Evolutionary conservation across 2,888 invertebrate species (phyloP).

Genomic region (Laothoe populi): DNA sequence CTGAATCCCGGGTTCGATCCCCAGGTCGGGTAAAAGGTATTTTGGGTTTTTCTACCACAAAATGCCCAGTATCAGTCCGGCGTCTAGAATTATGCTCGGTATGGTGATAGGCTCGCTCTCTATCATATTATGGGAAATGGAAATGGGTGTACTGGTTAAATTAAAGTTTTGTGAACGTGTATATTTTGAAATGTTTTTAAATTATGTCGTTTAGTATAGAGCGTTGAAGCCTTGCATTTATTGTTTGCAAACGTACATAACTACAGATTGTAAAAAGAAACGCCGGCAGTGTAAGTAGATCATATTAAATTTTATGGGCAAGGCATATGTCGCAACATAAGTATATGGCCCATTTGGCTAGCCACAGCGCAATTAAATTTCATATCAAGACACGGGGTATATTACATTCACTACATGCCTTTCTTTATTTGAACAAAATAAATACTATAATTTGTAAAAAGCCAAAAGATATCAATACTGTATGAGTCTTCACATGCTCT

Average conservation of each 20-base stretch:
- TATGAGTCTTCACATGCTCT: too few species aligned
- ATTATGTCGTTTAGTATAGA: neutral
- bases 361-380: conserved; percentile 18
- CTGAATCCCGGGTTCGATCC: too few species aligned
- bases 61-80: too few species aligned
- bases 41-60: too few species aligned
- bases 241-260: neutral
- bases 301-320: conserved; percentile 50
- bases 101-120: too few species aligned
- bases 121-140: too few species aligned
- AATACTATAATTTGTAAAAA: neutral
- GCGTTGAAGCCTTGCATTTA: neutral
- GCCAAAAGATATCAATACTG: too few species aligned
- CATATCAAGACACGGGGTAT: conserved; percentile 3
- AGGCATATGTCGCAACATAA: conserved; percentile 42
- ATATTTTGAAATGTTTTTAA: neutral
- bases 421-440: neutral
- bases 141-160: too few species aligned
- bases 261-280: conserved; percentile 28
- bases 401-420: neutral
- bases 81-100: too few species aligned
- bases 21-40: too few species aligned
- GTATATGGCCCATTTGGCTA: conserved; percentile 32
- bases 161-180: too few species aligned
- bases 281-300: conserved; percentile 41